phyloP scores from a whole-genome alignment of 2,113 vertebrate species.

The Ageneiosus marmoratus region DNA sequence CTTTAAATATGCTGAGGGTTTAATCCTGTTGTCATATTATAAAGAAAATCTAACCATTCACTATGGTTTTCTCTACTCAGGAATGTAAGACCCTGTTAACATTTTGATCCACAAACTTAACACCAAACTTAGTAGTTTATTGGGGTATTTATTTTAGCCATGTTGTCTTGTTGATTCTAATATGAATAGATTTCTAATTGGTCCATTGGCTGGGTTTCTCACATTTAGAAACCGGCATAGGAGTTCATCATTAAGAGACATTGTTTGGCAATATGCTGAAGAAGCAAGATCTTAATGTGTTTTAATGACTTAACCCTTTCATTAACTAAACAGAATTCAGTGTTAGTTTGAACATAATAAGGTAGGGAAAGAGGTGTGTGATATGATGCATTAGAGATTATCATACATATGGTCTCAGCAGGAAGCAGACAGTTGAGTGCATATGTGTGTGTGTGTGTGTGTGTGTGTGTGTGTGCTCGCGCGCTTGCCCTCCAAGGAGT shows the following conservation, averaged over 20 bases:
- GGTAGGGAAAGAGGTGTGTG: constrained; percentile 34
- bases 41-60: background rate
- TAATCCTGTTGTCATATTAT: background rate
- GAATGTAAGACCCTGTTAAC: background rate
- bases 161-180: constrained; percentile 2
- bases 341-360: constrained; percentile 2
- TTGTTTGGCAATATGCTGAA: background rate
- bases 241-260: background rate
- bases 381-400: constrained; percentile 59
- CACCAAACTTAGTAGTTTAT: background rate
- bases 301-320: background rate
- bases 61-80: background rate
- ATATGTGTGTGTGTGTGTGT: constrained; percentile 20
- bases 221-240: background rate
- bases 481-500: constrained; percentile 20
- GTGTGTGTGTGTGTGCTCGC: constrained; percentile 11
- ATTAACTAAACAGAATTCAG: background rate
- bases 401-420: constrained; percentile 54
- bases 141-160: background rate
- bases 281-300: background rate
- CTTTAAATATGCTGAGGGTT: background rate
- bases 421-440: constrained; percentile 36
- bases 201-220: background rate
- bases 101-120: background rate
- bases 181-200: background rate